Evolutionary conservation across 2,888 invertebrate species (phyloP).

Genomic region (Dinocampus coccinellae): DNA sequence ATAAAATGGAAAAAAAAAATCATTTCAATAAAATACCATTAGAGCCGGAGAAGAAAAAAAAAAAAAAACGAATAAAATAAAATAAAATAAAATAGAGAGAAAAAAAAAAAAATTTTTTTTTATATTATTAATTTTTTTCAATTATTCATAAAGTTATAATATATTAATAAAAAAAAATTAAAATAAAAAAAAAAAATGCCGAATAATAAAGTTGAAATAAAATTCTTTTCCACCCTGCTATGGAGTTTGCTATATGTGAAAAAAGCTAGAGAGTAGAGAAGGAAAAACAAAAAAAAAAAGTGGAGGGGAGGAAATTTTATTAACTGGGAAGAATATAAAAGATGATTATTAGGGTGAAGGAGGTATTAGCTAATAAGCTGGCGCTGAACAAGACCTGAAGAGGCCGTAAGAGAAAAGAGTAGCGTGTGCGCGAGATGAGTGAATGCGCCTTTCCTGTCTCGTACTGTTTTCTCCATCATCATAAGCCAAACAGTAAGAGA

Average conservation of each 20-base stretch:
- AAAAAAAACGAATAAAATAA: too few relatives aligned
- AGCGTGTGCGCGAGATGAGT: not conserved
- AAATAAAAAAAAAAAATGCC: too few relatives aligned
- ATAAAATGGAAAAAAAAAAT: too few relatives aligned
- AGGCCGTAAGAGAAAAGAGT: not conserved
- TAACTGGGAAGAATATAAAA: slow-evolving; percentile 28
- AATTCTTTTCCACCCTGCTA: too few relatives aligned
- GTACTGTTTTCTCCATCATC: not conserved
- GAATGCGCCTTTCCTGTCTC: not conserved
- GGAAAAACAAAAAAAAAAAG: not conserved
- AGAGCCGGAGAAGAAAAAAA: too few relatives aligned
- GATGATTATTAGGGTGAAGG: slow-evolving; percentile 33
- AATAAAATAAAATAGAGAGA: too few relatives aligned
- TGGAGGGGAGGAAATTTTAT: not conserved
- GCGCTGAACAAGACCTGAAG: not conserved
- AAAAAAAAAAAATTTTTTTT: too few relatives aligned
- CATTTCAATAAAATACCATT: too few relatives aligned
- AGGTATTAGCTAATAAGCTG: slow-evolving; percentile 37
- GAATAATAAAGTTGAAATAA: too few relatives aligned
- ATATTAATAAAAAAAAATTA: too few relatives aligned
- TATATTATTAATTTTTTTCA: too few relatives aligned
- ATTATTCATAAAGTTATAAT: too few relatives aligned
- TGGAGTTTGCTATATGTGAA: not conserved
- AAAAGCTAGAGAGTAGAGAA: not conserved
- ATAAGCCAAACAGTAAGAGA: slow-evolving; percentile 30